phyloP scores from a whole-genome alignment of 2,797 vertebrate species.

The Enteromius treurensis region DNA sequence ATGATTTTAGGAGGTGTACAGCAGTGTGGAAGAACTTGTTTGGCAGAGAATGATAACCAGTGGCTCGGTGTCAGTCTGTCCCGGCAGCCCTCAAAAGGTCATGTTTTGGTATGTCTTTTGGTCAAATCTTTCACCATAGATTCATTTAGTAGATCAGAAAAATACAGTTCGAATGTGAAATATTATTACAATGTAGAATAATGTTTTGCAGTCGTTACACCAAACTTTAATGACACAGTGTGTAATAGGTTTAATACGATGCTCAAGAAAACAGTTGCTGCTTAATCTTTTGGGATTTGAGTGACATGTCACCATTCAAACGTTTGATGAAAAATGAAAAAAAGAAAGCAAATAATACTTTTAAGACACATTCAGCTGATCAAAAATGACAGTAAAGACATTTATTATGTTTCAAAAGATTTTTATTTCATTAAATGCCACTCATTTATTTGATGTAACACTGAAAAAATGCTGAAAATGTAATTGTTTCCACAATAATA shows the following conservation, averaged over 20 bases:
- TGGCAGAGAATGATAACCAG: slow-evolving; percentile 88
- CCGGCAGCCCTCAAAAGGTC: slow-evolving; percentile 84
- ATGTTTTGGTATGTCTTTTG: slow-evolving; percentile 81
- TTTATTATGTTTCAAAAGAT: too few species aligned
- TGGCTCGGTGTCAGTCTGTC: slow-evolving; percentile 97
- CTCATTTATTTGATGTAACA: not conserved
- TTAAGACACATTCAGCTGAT: not conserved
- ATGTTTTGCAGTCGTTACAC: not conserved
- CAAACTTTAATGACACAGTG: not conserved
- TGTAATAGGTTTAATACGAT: not conserved
- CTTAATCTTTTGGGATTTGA: not conserved
- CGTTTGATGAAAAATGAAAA: not conserved
- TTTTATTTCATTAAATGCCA: not conserved
- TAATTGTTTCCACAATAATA: too few species aligned
- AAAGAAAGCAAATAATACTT: not conserved
- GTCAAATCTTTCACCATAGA: not conserved
- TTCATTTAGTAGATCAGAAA: not conserved
- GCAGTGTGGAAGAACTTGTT: slow-evolving; percentile 87
- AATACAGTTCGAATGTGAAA: not conserved
- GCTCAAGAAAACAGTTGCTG: not conserved
- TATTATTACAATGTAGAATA: not conserved
- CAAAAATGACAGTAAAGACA: not conserved
- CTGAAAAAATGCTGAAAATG: not conserved
- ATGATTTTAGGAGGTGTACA: slow-evolving; percentile 72
- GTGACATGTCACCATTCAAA: not conserved